phyloP scores from a whole-genome alignment of 1,140 invertebrate species.

The Calliopsis andreniformis region DNA sequence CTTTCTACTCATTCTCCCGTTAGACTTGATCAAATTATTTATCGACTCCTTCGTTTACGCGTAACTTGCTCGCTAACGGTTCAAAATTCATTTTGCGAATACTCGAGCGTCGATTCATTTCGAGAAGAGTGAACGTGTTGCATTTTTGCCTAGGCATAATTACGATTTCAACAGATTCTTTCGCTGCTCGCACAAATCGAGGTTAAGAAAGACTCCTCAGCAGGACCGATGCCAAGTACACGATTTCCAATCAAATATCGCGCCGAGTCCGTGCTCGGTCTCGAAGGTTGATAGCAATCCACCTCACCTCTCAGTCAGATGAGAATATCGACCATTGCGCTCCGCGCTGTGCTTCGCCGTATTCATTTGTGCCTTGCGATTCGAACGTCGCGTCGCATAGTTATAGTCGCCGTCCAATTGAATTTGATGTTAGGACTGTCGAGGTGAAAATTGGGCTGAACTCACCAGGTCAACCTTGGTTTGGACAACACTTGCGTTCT shows the following conservation, averaged over 20 bases:
- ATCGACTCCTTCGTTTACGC: constrained; percentile 25
- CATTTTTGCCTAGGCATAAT: background rate
- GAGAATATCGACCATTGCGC: constrained; percentile 11
- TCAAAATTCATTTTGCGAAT: constrained; percentile 44
- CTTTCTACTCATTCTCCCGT: too few relatives aligned
- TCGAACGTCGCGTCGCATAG: background rate
- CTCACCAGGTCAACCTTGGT: too few relatives aligned
- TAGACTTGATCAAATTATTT: constrained; percentile 34
- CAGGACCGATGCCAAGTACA: background rate
- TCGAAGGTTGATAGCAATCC: background rate
- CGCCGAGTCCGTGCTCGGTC: background rate
- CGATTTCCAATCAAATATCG: constrained; percentile 43
- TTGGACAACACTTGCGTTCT: background rate
- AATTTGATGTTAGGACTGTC: constrained; percentile 34
- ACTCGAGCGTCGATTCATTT: constrained; percentile 52
- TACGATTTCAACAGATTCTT: too few relatives aligned
- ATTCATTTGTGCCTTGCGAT: constrained; percentile 11
- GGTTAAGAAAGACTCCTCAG: background rate
- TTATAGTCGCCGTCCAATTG: constrained; percentile 8
- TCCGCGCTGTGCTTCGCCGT: background rate
- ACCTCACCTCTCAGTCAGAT: background rate
- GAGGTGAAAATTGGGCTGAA: constrained; percentile 17
- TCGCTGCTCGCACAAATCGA: background rate
- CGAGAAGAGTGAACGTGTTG: background rate
- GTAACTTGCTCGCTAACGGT: constrained; percentile 8